These are phyloP conservation scores for Phaethornis superciliosus DNA, from an alignment of 2,113 vertebrate species.

Conservation along the genomic window DNA sequence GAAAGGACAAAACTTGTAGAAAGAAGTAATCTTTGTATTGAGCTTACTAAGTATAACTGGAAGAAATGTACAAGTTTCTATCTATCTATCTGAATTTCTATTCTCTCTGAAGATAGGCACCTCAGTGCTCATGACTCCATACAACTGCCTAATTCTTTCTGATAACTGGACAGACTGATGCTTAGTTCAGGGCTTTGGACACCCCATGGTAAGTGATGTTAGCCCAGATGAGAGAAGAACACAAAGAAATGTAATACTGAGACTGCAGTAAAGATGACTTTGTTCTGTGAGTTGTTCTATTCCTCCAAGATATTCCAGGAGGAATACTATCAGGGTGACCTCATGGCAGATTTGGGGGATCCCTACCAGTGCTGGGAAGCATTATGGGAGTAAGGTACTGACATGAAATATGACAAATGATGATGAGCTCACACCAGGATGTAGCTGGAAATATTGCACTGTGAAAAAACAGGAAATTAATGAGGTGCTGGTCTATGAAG, in stretches of 20 bases:
- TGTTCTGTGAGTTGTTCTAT: background rate
- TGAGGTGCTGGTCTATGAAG: background rate
- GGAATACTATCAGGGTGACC: background rate
- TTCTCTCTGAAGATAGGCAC: background rate
- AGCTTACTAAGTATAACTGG: background rate
- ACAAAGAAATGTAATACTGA: background rate
- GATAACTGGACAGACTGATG: background rate
- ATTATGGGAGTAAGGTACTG: background rate
- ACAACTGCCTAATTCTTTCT: background rate
- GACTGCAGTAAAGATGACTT: background rate
- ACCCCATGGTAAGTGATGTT: fast-evolving
- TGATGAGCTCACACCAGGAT: background rate
- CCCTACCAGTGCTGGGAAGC: background rate
- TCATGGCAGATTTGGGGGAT: background rate
- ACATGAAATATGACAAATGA: background rate
- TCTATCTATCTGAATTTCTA: too few relatives aligned
- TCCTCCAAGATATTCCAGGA: background rate
- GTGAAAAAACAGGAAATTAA: background rate
- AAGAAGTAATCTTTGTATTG: background rate
- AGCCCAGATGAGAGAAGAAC: background rate
- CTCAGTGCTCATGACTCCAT: background rate
- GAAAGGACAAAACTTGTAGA: background rate
- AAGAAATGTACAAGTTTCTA: background rate
- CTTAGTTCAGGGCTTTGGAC: background rate
- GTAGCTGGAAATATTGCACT: background rate